These are phyloP conservation scores for Apaloderma vittatum DNA, from an alignment of 2,113 vertebrate species.

Conservation along the genomic window DNA sequence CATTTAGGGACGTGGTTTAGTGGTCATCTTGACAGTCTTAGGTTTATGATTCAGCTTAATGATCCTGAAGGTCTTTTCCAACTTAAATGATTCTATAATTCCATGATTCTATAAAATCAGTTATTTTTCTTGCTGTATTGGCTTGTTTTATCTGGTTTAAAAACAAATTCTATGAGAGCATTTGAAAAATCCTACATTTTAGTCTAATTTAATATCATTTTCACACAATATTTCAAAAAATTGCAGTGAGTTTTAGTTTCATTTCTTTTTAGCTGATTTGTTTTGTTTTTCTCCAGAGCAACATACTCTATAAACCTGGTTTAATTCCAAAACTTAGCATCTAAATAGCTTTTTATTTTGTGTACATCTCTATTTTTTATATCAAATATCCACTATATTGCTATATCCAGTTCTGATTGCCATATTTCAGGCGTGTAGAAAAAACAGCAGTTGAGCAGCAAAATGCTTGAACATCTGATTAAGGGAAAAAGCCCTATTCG, in stretches of 20 bases:
- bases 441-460: not conserved
- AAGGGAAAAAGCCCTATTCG: not conserved
- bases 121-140: not conserved
- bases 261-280: not conserved
- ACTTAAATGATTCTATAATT: not conserved
- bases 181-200: not conserved
- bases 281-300: not conserved
- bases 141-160: not conserved
- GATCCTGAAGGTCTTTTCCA: not conserved
- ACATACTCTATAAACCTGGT: not conserved
- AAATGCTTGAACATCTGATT: not conserved
- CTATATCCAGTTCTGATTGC: not conserved
- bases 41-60: fast-evolving
- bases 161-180: not conserved
- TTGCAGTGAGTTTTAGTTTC: not conserved
- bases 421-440: not conserved
- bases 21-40: not conserved
- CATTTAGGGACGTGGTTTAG: not conserved
- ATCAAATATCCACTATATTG: not conserved
- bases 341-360: not conserved
- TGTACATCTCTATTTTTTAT: not conserved
- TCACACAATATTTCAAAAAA: not conserved
- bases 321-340: not conserved
- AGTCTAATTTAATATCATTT: not conserved
- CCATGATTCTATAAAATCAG: not conserved